Conservation (phyloP, 2,113 vertebrate species). For the Athene cunicularia region DNA sequence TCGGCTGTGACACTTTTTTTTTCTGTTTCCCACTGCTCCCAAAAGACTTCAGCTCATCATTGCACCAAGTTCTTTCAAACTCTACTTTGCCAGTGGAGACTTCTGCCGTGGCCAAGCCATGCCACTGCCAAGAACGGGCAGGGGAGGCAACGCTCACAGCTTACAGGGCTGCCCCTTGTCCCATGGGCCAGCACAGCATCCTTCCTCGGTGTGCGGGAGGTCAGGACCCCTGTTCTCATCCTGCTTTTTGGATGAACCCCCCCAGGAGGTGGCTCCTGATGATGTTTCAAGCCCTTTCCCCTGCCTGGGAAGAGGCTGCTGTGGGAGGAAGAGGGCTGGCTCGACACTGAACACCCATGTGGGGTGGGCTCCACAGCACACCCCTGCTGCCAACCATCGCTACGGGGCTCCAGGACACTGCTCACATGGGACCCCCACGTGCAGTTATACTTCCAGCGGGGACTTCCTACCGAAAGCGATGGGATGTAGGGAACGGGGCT, state of each 20-base stretch:
- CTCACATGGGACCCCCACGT: accelerated
- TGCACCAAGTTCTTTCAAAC: neutral
- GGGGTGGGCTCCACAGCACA: neutral
- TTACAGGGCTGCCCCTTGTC: neutral
- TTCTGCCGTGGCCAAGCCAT: neutral
- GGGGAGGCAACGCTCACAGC: neutral
- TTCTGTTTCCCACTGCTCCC: neutral
- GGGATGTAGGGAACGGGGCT: neutral
- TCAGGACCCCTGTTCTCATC: neutral
- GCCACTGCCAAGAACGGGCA: accelerated
- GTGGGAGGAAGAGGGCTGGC: neutral
- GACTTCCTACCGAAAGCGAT: neutral
- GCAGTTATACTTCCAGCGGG: neutral
- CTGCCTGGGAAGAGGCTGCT: neutral
- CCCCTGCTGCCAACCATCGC: neutral
- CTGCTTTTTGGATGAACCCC: neutral
- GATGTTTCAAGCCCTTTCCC: neutral
- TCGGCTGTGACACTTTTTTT: neutral
- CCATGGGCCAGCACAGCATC: neutral
- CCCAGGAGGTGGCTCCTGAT: neutral
- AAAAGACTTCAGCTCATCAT: neutral
- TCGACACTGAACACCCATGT: accelerated
- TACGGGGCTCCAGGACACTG: accelerated
- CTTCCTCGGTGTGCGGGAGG: accelerated
- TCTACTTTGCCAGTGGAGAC: neutral